These are phyloP conservation scores for Bubo blakistoni DNA, from an alignment of 2,113 vertebrate genomes.

Conservation along the genomic window DNA sequence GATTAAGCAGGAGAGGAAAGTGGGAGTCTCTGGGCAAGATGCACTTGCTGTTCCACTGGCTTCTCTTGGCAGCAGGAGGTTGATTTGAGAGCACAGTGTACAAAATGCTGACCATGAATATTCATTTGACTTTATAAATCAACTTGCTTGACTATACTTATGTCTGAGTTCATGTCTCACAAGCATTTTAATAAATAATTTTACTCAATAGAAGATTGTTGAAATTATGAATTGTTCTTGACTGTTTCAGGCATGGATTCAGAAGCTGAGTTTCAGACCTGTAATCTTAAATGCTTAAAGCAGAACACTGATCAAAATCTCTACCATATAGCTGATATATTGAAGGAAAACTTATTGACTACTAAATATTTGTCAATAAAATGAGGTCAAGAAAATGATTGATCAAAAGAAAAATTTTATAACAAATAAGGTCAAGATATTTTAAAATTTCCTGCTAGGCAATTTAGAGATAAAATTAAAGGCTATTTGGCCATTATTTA, in stretches of 20 bases:
- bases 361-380: not conserved
- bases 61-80: not conserved
- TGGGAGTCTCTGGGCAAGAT: not conserved
- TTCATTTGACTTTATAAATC: constrained; percentile 31
- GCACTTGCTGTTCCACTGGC: not conserved
- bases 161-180: not conserved
- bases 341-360: not conserved
- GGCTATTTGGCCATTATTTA: not conserved
- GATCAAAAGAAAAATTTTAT: not conserved
- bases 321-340: not conserved
- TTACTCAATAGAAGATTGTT: not conserved
- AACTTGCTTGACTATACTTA: not conserved
- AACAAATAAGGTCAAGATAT: not conserved
- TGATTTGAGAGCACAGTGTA: not conserved
- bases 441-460: not conserved
- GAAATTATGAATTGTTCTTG: not conserved
- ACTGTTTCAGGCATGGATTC: not conserved
- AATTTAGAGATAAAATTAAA: not conserved
- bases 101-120: constrained; percentile 17
- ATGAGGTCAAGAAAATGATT: not conserved
- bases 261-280: not conserved
- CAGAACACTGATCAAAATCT: not conserved
- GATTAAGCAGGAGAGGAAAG: not conserved
- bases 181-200: not conserved
- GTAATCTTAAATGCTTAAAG: not conserved